Conservation (phyloP, 2,797 vertebrate genomes). For the Mionectes olivaceus region DNA sequence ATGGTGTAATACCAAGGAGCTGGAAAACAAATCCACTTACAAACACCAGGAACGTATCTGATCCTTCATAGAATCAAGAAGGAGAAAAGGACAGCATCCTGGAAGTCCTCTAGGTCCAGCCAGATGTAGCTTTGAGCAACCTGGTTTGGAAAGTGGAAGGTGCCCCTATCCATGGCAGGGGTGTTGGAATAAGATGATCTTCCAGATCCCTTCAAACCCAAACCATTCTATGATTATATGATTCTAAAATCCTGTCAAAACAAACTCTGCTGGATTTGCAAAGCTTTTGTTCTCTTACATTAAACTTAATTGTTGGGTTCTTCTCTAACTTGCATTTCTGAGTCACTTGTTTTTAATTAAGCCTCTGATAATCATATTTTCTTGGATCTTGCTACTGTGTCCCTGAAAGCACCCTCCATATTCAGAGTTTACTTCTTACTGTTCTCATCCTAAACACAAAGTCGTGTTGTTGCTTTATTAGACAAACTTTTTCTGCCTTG, state of each 20-base stretch:
- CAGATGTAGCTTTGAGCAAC: not conserved
- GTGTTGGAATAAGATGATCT: not conserved
- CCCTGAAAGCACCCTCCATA: not conserved
- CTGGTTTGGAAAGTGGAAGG: not conserved
- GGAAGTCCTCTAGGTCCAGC: not conserved
- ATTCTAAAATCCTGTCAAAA: not conserved
- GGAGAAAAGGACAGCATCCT: not conserved
- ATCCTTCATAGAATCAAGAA: not conserved
- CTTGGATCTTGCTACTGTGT: not conserved
- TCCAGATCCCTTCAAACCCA: not conserved
- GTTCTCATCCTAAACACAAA: not conserved
- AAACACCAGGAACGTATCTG: not conserved
- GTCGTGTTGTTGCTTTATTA: too few relatives aligned
- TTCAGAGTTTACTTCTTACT: not conserved
- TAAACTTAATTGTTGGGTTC: conserved; percentile 21
- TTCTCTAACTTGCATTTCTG: conserved; percentile 20
- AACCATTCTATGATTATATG: not conserved
- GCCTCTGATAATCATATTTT: not conserved
- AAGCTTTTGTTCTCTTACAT: conserved; percentile 10
- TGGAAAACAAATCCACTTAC: not conserved
- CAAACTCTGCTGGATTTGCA: not conserved
- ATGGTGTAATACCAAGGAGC: not conserved
- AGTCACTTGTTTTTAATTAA: conserved; percentile 18
- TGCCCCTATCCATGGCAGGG: not conserved
- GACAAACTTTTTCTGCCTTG: not conserved